Evolutionary conservation across 2,797 vertebrate genomes (phyloP).

Genomic region (Hippopotamyrus pictus): DNA sequence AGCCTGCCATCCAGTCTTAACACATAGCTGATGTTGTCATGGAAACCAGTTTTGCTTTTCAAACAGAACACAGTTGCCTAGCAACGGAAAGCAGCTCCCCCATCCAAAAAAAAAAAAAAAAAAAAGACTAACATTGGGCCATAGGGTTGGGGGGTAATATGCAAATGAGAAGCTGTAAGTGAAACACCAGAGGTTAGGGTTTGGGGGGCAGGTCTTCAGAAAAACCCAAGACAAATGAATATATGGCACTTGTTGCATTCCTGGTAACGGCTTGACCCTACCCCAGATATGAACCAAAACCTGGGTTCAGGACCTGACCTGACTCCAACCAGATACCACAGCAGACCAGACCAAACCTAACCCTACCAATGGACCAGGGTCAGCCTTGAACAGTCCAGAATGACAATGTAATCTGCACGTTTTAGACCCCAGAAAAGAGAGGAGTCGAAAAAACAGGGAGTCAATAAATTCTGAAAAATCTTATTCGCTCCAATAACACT

Average conservation of each 20-base stretch:
- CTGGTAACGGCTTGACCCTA: background rate
- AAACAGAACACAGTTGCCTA: constrained; percentile 63
- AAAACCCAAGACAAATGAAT: background rate
- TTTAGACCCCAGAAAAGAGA: background rate
- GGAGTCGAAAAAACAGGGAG: background rate
- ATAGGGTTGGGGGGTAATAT: background rate
- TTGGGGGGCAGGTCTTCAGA: background rate
- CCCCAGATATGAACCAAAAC: background rate
- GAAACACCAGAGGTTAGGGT: background rate
- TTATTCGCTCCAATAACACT: background rate
- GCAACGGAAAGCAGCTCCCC: constrained; percentile 53
- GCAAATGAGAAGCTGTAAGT: background rate
- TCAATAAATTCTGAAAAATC: background rate
- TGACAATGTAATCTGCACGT: background rate
- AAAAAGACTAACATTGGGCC: background rate
- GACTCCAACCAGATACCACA: background rate
- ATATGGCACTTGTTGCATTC: background rate
- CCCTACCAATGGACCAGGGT: background rate
- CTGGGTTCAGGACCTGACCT: background rate
- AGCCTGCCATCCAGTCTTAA: constrained; percentile 40
- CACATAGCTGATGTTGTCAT: constrained; percentile 57
- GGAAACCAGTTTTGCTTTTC: constrained; percentile 63
- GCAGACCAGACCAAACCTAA: background rate
- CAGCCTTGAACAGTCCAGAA: background rate
- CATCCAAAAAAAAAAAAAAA: constrained; percentile 14